A percentile compares a stretch with the other conserved stretches of the same genome.
Evolutionary conservation across 1,140 invertebrate species (phyloP).

Genomic region (Linepithema humile): DNA sequence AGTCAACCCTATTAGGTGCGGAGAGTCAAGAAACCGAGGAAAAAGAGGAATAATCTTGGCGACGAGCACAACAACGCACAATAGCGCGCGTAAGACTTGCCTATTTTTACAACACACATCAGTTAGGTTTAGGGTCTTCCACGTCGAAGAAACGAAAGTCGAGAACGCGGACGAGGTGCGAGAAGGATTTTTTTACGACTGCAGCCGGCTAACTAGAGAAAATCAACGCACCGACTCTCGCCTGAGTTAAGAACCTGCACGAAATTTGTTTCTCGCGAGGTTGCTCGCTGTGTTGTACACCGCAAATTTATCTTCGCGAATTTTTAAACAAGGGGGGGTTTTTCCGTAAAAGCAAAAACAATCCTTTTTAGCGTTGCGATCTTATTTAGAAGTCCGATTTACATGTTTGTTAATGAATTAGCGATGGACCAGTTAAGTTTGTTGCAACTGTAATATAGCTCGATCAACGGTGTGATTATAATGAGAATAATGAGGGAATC

Average conservation of each 20-base stretch:
- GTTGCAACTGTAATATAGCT: background rate
- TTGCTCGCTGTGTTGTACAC: constrained; percentile 7
- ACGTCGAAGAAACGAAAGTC: background rate
- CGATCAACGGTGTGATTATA: background rate
- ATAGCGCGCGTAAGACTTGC: constrained; percentile 64
- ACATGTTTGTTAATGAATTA: constrained; percentile 26
- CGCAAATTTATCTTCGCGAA: background rate
- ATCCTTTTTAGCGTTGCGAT: background rate
- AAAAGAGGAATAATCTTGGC: constrained; percentile 69
- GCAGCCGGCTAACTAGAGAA: background rate
- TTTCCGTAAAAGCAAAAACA: background rate
- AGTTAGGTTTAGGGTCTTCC: constrained; percentile 50
- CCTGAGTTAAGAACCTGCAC: background rate
- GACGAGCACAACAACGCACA: constrained; percentile 5
- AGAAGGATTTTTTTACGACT: constrained; percentile 1
- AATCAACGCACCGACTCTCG: background rate
- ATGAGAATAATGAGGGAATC: background rate
- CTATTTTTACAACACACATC: constrained; percentile 69
- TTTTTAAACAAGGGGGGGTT: background rate
- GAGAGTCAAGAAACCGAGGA: constrained; percentile 74
- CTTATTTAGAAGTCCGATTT: background rate
- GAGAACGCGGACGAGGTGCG: background rate
- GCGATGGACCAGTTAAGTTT: constrained; percentile 24
- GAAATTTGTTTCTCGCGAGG: constrained; percentile 10
- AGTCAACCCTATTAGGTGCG: constrained; percentile 75